Base-by-base conservation (phyloP, 2,113 vertebrate species). In the Rhea americana region DNA sequence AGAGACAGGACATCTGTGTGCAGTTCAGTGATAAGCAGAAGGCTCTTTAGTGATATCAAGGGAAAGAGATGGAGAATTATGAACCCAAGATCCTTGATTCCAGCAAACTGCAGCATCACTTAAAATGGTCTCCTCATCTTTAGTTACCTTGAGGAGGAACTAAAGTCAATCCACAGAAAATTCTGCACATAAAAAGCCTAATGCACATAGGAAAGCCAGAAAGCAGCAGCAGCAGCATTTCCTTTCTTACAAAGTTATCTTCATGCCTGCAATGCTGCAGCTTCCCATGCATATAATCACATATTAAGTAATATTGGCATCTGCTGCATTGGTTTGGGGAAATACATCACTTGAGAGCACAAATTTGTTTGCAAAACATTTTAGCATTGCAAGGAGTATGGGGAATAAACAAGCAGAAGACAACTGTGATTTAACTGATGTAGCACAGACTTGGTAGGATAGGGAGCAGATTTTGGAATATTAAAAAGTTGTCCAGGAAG, bases 291-390 rank as follows among this genome's bases (percentile, higher is more conserved):
- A 39, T 43, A 53, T 73, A 84, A 85, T 85, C 79, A 43, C 35
- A 51, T 11, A 21, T 80, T 83, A 77, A 24, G 41, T 77, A 91
- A 77, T 66, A 91, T 95, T 74, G 77, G 63, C 32, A 91, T 80
- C 76, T 90, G 76, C 63, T 39, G 7, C 58, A 72, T 77, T 56
- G 39, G 28, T 76, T 4, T 85, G 50, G n/a, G 51, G n/a, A 70
- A 86, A 74, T 86, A 77, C 62, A 28, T 86, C 65, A 78, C 37
- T 83, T 41, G 53, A 70, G 55, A 89, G 2, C 41, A 67, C 26
- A 83, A 45, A 83, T 58, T 74, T 88, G 62, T 81, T 75, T 94
- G 66, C 90, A 70, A 91, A 95, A 85, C 25, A 66, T 74, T 73
- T 74, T 56, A 53, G 28, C 5, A 1, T 47, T 59, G 41, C 30